Evolutionary conservation across 2,888 invertebrate species (phyloP), one percentile per base, ranked within the genome.

Genomic region (Drosophila siamana): DNA sequence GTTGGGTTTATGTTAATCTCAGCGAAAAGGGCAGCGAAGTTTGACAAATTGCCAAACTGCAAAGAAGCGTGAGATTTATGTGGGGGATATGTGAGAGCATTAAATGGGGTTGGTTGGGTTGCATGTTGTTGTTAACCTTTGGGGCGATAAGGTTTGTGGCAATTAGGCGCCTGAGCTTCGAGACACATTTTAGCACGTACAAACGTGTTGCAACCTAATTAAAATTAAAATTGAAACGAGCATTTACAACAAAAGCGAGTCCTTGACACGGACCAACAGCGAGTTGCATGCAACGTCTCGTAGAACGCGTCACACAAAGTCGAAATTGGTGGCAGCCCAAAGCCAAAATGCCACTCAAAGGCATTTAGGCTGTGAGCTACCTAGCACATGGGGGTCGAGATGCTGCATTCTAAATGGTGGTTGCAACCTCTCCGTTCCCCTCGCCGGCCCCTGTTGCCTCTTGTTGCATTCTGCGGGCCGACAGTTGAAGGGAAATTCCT

Each of bases 151-250:
- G 77, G 69, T 63, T 63, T 60, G 64, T 62, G 85, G 79, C 76
- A 85, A 82, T 87, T 81, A 85, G 66, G 68, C 62, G 65, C 51
- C 60, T 62, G 52, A 59, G 60, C 48, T 62, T 62, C 47, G 55
- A 50, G 70, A 60, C 36, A 52, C 26, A 66, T 82, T 80, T 77
- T 69, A 50, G 88, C 83, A 83, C 83, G 83, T 83, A 77, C 83
- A 63, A 72, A 74, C 83, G 88, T 83, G 83, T 86, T 80, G 88
- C 83, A 85, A 86, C 89, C 89, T 88, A 85, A 85, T 85, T 85
- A 85, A 84, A 85, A 85, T 86, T 76, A 65, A 24, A 55, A 54
- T 46, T 19, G 2, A 63, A 60, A 50, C 19, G 2, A 63, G 55
- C 41, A 50, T 38, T 47, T 43, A 43, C 15, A 40, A 36, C 7